phyloP scores from a whole-genome alignment of 1,140 invertebrate genomes.

The Pseudomyrmex flavicornis region DNA sequence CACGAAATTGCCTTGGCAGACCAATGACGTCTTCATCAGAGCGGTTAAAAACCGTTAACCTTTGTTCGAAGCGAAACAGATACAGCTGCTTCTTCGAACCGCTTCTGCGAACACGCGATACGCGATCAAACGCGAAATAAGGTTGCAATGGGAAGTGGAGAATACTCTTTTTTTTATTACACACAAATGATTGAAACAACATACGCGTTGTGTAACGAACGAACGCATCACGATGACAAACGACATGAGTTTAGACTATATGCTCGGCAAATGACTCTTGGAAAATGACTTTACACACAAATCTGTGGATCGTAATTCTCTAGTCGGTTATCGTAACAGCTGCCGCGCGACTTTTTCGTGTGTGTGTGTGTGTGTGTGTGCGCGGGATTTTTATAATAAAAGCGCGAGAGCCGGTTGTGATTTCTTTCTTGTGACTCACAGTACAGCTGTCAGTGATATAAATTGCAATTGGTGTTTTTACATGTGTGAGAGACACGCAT shows the following conservation, averaged over 20 bases:
- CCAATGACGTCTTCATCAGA: constrained; percentile 68
- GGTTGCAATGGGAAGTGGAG: not conserved
- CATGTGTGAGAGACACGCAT: not conserved
- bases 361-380: constrained; percentile 3
- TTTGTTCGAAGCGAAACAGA: constrained; percentile 52
- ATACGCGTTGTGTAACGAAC: constrained; percentile 3
- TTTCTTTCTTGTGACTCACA: constrained; percentile 54
- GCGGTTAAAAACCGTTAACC: constrained; percentile 67
- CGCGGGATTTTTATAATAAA: constrained; percentile 44
- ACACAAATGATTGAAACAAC: not conserved
- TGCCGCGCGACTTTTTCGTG: not conserved
- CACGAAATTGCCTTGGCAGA: constrained; percentile 49
- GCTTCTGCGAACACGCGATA: not conserved
- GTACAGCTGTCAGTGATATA: constrained; percentile 46
- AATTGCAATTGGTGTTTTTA: constrained; percentile 29
- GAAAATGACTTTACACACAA: constrained; percentile 14
- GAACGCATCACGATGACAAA: constrained; percentile 16
- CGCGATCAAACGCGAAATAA: not conserved
- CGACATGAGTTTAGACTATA: not conserved
- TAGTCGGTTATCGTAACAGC: not conserved
- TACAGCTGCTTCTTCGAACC: constrained; percentile 19
- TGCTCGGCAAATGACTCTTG: not conserved
- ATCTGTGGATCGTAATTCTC: not conserved
- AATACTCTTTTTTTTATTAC: not conserved
- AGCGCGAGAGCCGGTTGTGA: constrained; percentile 49